phyloP scores from a whole-genome alignment of 2,113 vertebrate genomes.

The Periophthalmus modestus region DNA sequence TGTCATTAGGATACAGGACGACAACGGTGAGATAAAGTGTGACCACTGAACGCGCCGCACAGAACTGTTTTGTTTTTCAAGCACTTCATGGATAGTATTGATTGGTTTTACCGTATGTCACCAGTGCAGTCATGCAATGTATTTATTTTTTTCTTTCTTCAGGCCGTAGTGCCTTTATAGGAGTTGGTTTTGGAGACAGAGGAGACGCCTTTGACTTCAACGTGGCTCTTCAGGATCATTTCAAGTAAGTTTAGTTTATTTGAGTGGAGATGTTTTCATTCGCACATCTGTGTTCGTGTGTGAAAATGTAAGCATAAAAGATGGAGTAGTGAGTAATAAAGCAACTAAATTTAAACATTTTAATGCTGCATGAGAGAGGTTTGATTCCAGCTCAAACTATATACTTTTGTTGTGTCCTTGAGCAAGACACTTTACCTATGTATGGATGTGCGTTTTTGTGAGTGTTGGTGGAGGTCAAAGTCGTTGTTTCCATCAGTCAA shows the following conservation, averaged over 20 bases:
- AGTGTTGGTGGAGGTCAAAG: too few species aligned
- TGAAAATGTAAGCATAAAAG: too few species aligned
- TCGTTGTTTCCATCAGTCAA: too few species aligned
- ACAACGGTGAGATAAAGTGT: slow-evolving; percentile 78
- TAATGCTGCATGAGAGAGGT: too few species aligned
- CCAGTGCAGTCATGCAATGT: too few species aligned
- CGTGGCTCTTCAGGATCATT: slow-evolving; percentile 94
- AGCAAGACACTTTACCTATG: neutral
- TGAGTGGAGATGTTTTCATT: neutral
- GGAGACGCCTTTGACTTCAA: slow-evolving; percentile 97
- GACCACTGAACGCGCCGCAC: neutral
- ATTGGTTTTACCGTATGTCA: neutral
- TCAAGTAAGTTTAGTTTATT: slow-evolving; percentile 80
- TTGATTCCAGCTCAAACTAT: too few species aligned
- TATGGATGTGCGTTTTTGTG: neutral
- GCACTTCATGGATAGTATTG: neutral
- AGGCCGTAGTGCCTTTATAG: slow-evolving; percentile 96
- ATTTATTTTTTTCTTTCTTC: slow-evolving; percentile 1
- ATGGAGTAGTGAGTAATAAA: too few species aligned
- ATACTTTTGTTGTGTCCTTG: too few species aligned
- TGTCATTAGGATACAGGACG: slow-evolving; percentile 90
- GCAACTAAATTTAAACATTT: too few species aligned
- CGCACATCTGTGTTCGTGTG: too few species aligned
- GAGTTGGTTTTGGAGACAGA: slow-evolving; percentile 91
- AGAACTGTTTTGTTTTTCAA: neutral